Conservation (phyloP, 2,888 invertebrate species). For the Lucinisca nassula region DNA sequence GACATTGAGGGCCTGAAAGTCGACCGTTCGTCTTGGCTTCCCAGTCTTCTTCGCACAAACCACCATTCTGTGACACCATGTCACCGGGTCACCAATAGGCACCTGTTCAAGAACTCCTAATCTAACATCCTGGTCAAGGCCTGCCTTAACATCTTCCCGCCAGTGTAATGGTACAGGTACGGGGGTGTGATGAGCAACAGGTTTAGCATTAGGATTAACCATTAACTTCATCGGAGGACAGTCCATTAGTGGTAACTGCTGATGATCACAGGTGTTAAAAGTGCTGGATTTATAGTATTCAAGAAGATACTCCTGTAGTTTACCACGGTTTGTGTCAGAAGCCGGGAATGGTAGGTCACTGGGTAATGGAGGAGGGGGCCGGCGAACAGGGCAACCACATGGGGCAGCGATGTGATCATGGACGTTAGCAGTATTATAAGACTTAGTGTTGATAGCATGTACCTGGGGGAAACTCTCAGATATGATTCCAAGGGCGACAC, state of each 20-base stretch:
- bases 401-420: constrained; percentile 2
- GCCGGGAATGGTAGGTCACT: constrained; percentile 65
- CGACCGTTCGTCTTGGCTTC: constrained; percentile 72
- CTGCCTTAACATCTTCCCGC: constrained; percentile 74
- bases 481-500: constrained; percentile 71
- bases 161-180: constrained; percentile 79
- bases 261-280: constrained; percentile 78
- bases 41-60: constrained; percentile 72
- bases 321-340: constrained; percentile 55
- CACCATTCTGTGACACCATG: constrained; percentile 75
- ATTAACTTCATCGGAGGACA: constrained; percentile 68
- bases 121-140: constrained; percentile 72
- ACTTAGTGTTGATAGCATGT: neutral
- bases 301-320: constrained; percentile 66
- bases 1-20: constrained; percentile 73
- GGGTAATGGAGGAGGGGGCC: neutral
- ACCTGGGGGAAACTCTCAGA: constrained; percentile 60
- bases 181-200: constrained; percentile 75
- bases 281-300: constrained; percentile 74
- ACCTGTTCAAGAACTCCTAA: constrained; percentile 73
- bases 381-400: constrained; percentile 42
- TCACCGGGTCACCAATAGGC: constrained; percentile 71
- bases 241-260: constrained; percentile 36
- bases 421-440: neutral
- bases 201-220: constrained; percentile 71